Conservation (phyloP, 2,113 vertebrate genomes). For the Amazona vittata region DNA sequence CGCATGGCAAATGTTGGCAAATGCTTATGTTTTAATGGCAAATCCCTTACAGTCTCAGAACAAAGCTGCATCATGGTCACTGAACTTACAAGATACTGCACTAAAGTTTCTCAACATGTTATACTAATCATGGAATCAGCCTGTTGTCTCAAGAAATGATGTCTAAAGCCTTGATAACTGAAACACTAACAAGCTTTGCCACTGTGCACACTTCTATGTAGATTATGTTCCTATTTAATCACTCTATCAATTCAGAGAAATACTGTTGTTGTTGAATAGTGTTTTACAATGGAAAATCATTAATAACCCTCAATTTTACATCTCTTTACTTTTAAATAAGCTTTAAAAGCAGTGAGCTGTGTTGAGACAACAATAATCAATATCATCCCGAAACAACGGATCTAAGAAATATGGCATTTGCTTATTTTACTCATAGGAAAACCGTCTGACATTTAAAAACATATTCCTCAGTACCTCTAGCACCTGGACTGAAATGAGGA, state of each 20-base stretch:
- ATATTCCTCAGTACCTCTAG: neutral
- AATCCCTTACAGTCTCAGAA: neutral
- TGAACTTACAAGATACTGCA: neutral
- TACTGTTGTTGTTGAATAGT: neutral
- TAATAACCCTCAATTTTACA: neutral
- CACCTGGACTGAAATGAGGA: neutral
- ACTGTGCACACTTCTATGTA: neutral
- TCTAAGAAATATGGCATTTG: neutral
- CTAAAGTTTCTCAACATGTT: neutral
- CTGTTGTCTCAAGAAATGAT: neutral
- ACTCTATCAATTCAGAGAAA: neutral
- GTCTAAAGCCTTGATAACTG: neutral
- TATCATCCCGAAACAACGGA: neutral
- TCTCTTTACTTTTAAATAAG: neutral
- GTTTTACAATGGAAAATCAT: neutral
- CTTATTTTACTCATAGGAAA: neutral
- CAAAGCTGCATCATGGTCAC: neutral
- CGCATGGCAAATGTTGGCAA: neutral
- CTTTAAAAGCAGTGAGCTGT: neutral
- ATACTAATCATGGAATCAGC: neutral
- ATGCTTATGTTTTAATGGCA: neutral
- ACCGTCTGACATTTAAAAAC: neutral
- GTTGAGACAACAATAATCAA: neutral
- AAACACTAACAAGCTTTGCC: neutral
- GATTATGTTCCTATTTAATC: neutral